A percentile compares a stretch with the other conserved stretches of the same genome.
Conservation (phyloP, 92 coral and sea anemone species). For the Porites cylindrica region DNA sequence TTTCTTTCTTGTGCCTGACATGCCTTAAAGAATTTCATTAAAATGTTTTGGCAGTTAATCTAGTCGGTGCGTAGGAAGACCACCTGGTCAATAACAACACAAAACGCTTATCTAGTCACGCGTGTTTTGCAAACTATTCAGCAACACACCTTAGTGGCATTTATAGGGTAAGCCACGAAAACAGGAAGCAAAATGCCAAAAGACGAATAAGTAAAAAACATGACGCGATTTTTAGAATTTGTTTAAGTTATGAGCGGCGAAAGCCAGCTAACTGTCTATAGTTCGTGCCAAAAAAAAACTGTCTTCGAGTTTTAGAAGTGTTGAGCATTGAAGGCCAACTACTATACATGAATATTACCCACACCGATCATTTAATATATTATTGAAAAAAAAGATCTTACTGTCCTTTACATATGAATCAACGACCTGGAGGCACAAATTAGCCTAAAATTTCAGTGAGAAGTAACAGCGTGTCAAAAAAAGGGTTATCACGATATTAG, state of each 20-base stretch:
- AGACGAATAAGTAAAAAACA: neutral
- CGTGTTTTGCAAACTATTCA: slow-evolving; percentile 9
- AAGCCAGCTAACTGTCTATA: neutral
- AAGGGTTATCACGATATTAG: too few relatives aligned
- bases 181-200: neutral
- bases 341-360: neutral
- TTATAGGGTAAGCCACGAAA: neutral
- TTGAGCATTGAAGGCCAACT: neutral
- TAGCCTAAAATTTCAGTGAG: neutral
- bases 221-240: neutral
- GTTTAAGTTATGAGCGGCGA: neutral
- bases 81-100: slow-evolving; percentile 28
- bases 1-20: neutral
- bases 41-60: neutral
- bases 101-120: slow-evolving; percentile 26
- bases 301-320: too few relatives aligned
- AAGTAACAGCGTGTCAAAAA: too few relatives aligned
- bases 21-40: neutral
- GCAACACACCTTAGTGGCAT: slow-evolving; percentile 15
- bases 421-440: slow-evolving; percentile 6
- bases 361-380: neutral
- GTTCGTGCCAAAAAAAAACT: too few relatives aligned
- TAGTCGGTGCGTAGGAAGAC: slow-evolving; percentile 5
- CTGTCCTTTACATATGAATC: slow-evolving; percentile 18
- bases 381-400: slow-evolving; percentile 7